A percentile compares a stretch with the other conserved stretches of the same genome.
Evolutionary conservation across 2,797 vertebrate species (phyloP).

Genomic region (Myotis daubentonii): DNA sequence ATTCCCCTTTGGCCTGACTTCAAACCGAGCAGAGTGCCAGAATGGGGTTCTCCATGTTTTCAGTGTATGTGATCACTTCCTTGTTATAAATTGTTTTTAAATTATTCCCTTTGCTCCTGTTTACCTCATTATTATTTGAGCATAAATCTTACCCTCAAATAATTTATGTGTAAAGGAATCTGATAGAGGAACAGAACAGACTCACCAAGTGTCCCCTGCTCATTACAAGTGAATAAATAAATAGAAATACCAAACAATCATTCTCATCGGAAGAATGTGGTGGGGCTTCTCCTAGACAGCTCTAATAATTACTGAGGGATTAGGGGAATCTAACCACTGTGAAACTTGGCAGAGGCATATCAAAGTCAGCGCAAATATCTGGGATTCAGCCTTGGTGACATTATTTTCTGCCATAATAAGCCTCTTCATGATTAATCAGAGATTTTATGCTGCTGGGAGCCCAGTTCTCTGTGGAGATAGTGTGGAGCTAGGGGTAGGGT

Average conservation of each 20-base stretch:
- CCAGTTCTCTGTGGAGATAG: background rate
- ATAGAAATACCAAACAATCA: constrained; percentile 73
- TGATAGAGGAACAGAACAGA: constrained; percentile 56
- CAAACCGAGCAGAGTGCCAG: constrained; percentile 47
- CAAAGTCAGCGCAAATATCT: constrained; percentile 61
- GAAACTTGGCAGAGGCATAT: constrained; percentile 61
- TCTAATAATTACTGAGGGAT: constrained; percentile 75
- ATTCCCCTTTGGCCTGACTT: constrained; percentile 64
- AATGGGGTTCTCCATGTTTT: constrained; percentile 24
- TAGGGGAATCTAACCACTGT: constrained; percentile 64
- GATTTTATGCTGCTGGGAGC: background rate
- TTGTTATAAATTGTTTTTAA: constrained; percentile 73
- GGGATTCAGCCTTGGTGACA: background rate
- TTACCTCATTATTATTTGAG: constrained; percentile 77
- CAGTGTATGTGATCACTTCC: constrained; percentile 48
- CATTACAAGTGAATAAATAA: constrained; percentile 79
- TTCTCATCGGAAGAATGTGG: constrained; percentile 72
- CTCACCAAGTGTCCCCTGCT: constrained; percentile 68
- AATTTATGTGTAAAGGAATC: constrained; percentile 71
- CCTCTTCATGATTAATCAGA: constrained; percentile 25
- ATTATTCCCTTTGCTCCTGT: constrained; percentile 77
- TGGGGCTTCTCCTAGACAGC: background rate
- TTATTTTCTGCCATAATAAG: constrained; percentile 56
- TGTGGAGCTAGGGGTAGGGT: background rate
- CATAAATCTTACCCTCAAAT: constrained; percentile 75